Conservation (phyloP, 1,140 invertebrate species). For the Magallana angulata region DNA sequence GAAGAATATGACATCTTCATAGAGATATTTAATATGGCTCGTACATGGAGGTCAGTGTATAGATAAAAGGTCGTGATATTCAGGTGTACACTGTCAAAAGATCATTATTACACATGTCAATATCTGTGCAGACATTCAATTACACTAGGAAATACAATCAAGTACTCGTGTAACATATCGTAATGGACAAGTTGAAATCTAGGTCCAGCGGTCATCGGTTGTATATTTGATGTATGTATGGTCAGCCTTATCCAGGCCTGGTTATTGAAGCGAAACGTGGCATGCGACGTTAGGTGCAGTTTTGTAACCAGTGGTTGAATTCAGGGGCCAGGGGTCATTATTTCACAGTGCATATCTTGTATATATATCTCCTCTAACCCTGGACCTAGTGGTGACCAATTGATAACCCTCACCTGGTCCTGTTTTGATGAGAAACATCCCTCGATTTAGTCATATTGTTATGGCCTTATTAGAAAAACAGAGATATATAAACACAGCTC, state of each 20-base stretch:
- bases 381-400: background rate
- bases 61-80: background rate
- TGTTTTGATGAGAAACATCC: slow-evolving; percentile 19
- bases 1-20: background rate
- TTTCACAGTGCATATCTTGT: background rate
- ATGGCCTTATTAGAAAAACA: background rate
- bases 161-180: background rate
- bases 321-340: background rate
- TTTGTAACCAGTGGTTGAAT: background rate
- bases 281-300: background rate
- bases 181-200: background rate
- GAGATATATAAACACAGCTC: background rate
- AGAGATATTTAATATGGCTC: background rate
- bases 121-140: background rate
- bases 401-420: slow-evolving; percentile 25
- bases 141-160: background rate
- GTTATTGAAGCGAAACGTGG: background rate
- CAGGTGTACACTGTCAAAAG: slow-evolving; percentile 18
- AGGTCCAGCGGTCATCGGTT: slow-evolving; percentile 2
- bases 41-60: background rate
- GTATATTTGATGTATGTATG: slow-evolving; percentile 18
- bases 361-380: background rate
- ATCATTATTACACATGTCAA: slow-evolving; percentile 10
- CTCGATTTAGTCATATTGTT: background rate
- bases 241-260: background rate